Conservation (phyloP, 2,797 vertebrate species). For the Linurgus olivaceus region DNA sequence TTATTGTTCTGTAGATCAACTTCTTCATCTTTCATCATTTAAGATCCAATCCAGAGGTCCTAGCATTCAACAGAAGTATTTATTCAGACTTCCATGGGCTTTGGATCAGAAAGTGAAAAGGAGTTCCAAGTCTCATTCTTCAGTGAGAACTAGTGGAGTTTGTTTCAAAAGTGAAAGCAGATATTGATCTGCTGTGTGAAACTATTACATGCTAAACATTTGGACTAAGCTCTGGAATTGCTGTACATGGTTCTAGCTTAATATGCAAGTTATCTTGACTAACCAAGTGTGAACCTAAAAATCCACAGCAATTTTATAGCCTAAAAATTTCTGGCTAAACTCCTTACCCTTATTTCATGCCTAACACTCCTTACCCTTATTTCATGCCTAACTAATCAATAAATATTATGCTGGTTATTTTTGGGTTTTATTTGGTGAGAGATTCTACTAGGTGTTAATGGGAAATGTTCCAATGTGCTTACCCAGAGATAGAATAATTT, state of each 20-base stretch:
- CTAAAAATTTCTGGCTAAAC: neutral
- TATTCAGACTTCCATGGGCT: neutral
- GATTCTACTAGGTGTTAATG: neutral
- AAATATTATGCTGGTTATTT: neutral
- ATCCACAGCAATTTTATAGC: neutral
- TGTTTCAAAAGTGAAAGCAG: neutral
- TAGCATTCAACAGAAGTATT: neutral
- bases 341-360: neutral
- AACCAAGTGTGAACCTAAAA: neutral
- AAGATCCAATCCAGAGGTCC: neutral
- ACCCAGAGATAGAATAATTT: neutral
- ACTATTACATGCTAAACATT: neutral
- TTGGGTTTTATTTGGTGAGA: neutral
- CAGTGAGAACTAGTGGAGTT: neutral
- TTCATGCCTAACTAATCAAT: neutral
- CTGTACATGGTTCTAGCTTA: neutral
- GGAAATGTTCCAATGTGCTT: neutral
- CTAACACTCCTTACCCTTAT: neutral
- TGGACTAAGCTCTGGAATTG: neutral
- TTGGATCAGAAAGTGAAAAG: neutral
- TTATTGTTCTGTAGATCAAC: neutral
- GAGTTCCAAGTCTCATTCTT: neutral
- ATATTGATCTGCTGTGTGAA: constrained; percentile 12
- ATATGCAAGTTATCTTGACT: neutral
- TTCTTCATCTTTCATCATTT: neutral